Conservation (phyloP, 1,140 invertebrate species). For the Lysiphlebus fabarum region DNA sequence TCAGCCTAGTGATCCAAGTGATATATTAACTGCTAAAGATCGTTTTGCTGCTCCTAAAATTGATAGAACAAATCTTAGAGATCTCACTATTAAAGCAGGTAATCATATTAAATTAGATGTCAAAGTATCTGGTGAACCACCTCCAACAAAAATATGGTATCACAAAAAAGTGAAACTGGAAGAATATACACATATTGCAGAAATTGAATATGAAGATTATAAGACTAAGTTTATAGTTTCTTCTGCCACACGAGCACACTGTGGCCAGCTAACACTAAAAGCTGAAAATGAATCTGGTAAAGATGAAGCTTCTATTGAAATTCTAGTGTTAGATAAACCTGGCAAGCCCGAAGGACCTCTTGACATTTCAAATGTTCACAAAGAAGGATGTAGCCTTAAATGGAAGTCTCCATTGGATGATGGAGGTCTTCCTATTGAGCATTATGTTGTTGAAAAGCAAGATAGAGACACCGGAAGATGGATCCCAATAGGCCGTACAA, state of each 20-base stretch:
- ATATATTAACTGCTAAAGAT: constrained; percentile 79
- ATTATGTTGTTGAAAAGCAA: constrained; percentile 90
- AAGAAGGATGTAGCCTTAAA: constrained; percentile 88
- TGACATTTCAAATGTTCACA: constrained; percentile 85
- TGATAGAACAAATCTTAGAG: constrained; percentile 82
- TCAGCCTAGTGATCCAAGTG: constrained; percentile 83
- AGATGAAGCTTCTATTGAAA: constrained; percentile 86
- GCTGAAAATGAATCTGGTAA: constrained; percentile 88
- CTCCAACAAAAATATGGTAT: constrained; percentile 81
- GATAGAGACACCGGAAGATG: constrained; percentile 81
- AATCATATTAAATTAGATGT: constrained; percentile 81
- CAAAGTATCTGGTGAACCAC: constrained; percentile 86
- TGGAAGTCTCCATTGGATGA: constrained; percentile 93
- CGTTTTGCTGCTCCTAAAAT: constrained; percentile 87
- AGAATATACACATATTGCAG: constrained; percentile 63
- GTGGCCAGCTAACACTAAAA: constrained; percentile 81
- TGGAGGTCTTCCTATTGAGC: constrained; percentile 86
- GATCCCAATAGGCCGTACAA: constrained; percentile 74
- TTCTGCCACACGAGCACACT: constrained; percentile 73
- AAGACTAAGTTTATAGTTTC: constrained; percentile 77
- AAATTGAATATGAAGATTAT: constrained; percentile 82
- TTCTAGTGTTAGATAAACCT: constrained; percentile 85
- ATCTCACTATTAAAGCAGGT: constrained; percentile 83
- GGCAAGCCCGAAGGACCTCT: constrained; percentile 88
- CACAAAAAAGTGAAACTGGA: constrained; percentile 70